These are phyloP conservation scores for Caracal caracal DNA, from an alignment of 2,113 vertebrate species.

Conservation along the genomic window DNA sequence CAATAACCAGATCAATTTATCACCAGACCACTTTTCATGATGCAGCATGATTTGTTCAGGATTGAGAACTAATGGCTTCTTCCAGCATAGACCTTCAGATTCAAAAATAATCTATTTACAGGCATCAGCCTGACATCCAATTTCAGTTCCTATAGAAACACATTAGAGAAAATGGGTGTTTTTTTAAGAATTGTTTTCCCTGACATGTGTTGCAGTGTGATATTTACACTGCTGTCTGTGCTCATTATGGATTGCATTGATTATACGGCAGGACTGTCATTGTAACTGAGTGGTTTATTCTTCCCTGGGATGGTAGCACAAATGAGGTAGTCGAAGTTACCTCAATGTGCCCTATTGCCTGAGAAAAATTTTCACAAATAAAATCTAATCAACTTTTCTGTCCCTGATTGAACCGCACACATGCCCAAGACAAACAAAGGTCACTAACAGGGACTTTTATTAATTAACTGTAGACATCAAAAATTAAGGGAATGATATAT, in stretches of 20 bases:
- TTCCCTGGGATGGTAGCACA: neutral
- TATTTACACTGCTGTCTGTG: constrained; percentile 36
- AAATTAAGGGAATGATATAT: neutral
- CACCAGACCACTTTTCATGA: neutral
- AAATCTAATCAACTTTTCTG: neutral
- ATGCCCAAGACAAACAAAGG: neutral
- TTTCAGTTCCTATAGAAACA: constrained; percentile 66
- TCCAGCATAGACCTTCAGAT: neutral
- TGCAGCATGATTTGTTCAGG: neutral
- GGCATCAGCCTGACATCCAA: constrained; percentile 25
- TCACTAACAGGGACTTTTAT: neutral
- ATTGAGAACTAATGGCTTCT: constrained; percentile 55
- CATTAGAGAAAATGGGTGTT: constrained; percentile 54
- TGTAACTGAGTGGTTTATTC: neutral
- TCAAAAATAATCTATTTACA: constrained; percentile 53
- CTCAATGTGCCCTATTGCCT: neutral
- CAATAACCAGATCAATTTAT: constrained; percentile 30
- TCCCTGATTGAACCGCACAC: neutral
- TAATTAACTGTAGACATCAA: neutral
- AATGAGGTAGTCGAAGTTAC: neutral
- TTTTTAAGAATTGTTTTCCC: constrained; percentile 41
- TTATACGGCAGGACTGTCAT: neutral
- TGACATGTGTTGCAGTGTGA: constrained; percentile 11
- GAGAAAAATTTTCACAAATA: constrained; percentile 36
- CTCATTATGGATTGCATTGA: constrained; percentile 21